Base-by-base conservation (phyloP, 2,113 vertebrate genomes). In the Pseudorectes ferrugineus region DNA sequence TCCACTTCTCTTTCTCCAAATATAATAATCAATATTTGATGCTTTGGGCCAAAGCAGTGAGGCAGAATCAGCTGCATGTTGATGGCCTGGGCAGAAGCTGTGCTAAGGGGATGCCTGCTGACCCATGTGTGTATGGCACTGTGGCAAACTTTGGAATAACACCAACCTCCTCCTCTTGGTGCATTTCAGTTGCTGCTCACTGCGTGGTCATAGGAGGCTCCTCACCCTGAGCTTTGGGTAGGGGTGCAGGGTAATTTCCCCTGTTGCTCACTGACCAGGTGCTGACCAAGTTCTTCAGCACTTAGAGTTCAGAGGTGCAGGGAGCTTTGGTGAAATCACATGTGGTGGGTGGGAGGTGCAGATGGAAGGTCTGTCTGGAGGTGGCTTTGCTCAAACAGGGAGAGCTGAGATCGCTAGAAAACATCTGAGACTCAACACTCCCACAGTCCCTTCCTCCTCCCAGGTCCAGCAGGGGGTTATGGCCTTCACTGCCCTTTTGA, bases 81-180 rank as follows among this genome's bases (percentile, higher is more conserved):
- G 52, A 24, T 57, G 62, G 38, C 15, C 22, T 20, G 38, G 66
- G 36, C 72, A 86, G 87, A 46, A 76, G 22, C n/a, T 61, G 36
- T 62, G 45, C 76, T 1, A 3, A 33, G 61, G 48, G 14, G 14
- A 16, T 79, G 6, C 61, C 21, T 43, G 42, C 58, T 24, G 4
- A 45, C 11, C 29, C 1, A 0, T 5, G 22, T 31, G 8, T 15
- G 29, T 11, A 2, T 7, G 14, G 45, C 15, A 3, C 7, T 29
- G 24, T 33, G 36, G 28, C 3, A 6, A 40, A 48, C 25, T n/a
- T 51, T 35, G 58, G 67, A 67, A 29, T 38, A 40, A 21, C 28
- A 16, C 18, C 1, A 1, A 40, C 21, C n/a, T 58, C 10, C 38
- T 92, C 45, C 28, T 78, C 25, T 16, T 45, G 7, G 6, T 38